Base-by-base conservation (phyloP, 2,797 vertebrate species). In the Australoheros facetus region DNA sequence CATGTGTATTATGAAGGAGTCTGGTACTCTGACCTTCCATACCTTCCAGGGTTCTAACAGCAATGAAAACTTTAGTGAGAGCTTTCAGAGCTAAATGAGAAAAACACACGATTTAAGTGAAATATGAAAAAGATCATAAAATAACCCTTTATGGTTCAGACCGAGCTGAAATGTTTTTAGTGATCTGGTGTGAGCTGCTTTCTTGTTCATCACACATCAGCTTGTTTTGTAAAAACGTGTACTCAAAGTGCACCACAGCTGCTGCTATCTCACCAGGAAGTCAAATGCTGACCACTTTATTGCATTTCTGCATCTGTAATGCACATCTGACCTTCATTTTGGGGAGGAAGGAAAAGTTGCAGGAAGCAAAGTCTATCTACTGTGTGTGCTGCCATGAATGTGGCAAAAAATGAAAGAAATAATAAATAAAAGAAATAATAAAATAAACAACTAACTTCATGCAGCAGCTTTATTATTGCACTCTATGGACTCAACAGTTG, bases 1-100 rank as follows among this genome's bases (percentile, higher is more conserved):
- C 37, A n/a, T 78, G 75, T 90, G 76, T 83, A 79, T 87, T 84
- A 88, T 87, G 86, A 76, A 91, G 72, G 19, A 82, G 71, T 19
- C 23, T 71, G 72, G 66, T 56, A 13, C 39, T 53, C 42, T 87
- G 87, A 91, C 88, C 84, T 88, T 83, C 77, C 56, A 62, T 34
- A 83, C 74, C 26, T 74, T 83, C 45, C 51, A 8, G 17, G 71
- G 64, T 30, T 56, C 56, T 10, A 37, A 28, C 30, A 66, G 71
- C 59, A 64, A 86, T 85, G 71, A 89, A 90, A 88, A 79, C 79
- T 89, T 91, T 21, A 74, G 45, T 23, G 64, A 83, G 60, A 23
- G 16, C 69, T 73, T 66, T 62, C 56, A 77, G 13, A 39, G 73
- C 71, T 79, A 70, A 77, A 77, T 71, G 34, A 57, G 5, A 42